Evolutionary conservation across 1,140 invertebrate species (phyloP).

Genomic region (Anoplophora glabripennis): DNA sequence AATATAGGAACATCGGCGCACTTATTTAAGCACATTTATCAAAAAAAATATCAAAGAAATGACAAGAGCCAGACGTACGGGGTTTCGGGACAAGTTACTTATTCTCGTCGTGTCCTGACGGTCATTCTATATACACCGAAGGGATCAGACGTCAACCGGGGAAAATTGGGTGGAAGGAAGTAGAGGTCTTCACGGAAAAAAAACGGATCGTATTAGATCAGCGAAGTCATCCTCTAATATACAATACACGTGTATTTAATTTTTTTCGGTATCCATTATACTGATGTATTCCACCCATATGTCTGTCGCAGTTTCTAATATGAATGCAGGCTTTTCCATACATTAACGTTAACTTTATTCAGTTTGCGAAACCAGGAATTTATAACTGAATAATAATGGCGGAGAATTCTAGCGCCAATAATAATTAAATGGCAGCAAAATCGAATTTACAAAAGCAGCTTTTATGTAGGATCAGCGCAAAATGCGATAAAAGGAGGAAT

Average conservation of each 20-base stretch:
- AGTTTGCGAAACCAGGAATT: too few relatives aligned
- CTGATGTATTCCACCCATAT: too few relatives aligned
- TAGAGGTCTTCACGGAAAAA: conserved; percentile 28
- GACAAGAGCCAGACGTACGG: conserved; percentile 20
- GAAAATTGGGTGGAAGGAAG: conserved; percentile 39
- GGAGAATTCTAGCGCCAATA: too few relatives aligned
- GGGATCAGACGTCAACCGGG: conserved; percentile 42
- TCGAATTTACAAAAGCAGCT: too few relatives aligned
- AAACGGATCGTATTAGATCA: conserved; percentile 20
- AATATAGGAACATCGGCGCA: conserved; percentile 4
- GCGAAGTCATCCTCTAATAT: conserved; percentile 23
- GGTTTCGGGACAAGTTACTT: conserved; percentile 34
- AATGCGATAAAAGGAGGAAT: too few relatives aligned
- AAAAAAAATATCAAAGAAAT: conserved; percentile 31
- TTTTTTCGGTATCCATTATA: too few relatives aligned
- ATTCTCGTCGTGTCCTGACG: conserved; percentile 48
- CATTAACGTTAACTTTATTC: too few relatives aligned
- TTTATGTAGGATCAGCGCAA: too few relatives aligned
- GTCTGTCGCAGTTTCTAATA: too few relatives aligned
- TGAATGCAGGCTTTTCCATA: too few relatives aligned
- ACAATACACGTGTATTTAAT: conserved; percentile 4
- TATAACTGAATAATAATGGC: too few relatives aligned
- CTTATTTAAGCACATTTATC: conserved; percentile 33
- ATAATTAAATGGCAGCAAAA: too few relatives aligned
- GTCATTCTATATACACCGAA: conserved; percentile 50